Evolutionary conservation across 2,888 invertebrate genomes (phyloP).

Genomic region (Nesidiocoris tenuis): DNA sequence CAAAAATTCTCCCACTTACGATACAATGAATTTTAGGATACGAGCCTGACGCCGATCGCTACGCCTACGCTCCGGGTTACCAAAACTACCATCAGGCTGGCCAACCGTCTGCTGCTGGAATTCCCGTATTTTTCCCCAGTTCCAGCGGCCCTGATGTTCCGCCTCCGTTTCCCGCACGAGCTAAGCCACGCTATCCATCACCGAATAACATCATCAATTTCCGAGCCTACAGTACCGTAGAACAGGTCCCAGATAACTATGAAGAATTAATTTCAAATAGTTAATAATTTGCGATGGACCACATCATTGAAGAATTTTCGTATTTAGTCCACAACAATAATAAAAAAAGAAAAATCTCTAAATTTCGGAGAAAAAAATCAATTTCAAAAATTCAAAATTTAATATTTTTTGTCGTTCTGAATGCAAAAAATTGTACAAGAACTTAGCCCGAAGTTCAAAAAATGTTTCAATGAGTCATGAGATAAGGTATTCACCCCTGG

Average conservation of each 20-base stretch:
- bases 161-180: neutral
- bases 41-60: neutral
- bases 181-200: neutral
- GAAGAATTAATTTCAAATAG: too few species aligned
- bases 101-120: neutral
- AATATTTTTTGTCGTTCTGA: too few species aligned
- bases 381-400: too few species aligned
- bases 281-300: too few species aligned
- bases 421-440: too few species aligned
- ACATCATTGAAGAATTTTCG: too few species aligned
- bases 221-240: constrained; percentile 11
- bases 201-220: constrained; percentile 6
- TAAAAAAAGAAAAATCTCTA: too few species aligned
- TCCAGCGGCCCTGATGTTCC: neutral
- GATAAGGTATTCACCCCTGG: too few species aligned
- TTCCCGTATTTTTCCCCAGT: neutral
- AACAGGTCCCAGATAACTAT: constrained; percentile 13
- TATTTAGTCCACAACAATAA: too few species aligned
- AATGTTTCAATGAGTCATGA: too few species aligned
- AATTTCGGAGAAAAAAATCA: too few species aligned
- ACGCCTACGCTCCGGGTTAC: neutral
- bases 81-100: neutral
- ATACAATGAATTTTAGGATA: neutral
- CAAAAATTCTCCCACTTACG: neutral
- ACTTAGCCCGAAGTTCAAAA: too few species aligned